These are phyloP conservation scores for Temnothorax unifasciatus DNA, from an alignment of 2,888 invertebrate species.

Conservation along the genomic window DNA sequence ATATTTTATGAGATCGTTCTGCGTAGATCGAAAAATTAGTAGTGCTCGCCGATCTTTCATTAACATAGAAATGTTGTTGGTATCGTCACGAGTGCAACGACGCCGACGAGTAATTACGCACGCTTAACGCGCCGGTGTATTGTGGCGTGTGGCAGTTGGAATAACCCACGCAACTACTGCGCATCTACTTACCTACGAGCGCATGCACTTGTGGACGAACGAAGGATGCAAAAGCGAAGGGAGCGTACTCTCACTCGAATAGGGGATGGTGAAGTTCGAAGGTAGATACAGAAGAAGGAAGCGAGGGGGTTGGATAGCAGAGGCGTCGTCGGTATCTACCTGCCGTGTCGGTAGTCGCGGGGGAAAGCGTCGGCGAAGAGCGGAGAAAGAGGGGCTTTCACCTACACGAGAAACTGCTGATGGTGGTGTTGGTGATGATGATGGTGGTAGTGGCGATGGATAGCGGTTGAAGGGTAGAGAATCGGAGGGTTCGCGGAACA, in stretches of 20 bases:
- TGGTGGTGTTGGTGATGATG: constrained; percentile 43
- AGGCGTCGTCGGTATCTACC: constrained; percentile 77
- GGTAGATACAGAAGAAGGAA: constrained; percentile 59
- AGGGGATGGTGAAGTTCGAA: constrained; percentile 65
- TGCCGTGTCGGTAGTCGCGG: constrained; percentile 74
- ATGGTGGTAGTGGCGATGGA: constrained; percentile 68
- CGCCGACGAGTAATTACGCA: constrained; percentile 76
- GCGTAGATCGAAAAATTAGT: constrained; percentile 64
- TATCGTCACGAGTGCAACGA: constrained; percentile 64
- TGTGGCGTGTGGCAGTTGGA: constrained; percentile 37
- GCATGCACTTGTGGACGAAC: constrained; percentile 18
- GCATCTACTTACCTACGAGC: neutral
- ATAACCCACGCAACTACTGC: constrained; percentile 32
- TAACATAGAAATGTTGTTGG: constrained; percentile 67
- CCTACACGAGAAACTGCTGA: constrained; percentile 58
- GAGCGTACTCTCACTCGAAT: constrained; percentile 51
- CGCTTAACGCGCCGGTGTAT: constrained; percentile 74
- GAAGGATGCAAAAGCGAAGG: constrained; percentile 59
- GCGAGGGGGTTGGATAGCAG: constrained; percentile 61
- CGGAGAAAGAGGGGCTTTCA: constrained; percentile 53
- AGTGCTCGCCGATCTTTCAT: constrained; percentile 63
- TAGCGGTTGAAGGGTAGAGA: constrained; percentile 74
- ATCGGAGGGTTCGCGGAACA: constrained; percentile 64
- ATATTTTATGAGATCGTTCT: constrained; percentile 53
- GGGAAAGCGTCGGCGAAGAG: constrained; percentile 35